These are phyloP conservation scores for Agelastica alni DNA, from an alignment of 2,888 invertebrate genomes.

Conservation along the genomic window DNA sequence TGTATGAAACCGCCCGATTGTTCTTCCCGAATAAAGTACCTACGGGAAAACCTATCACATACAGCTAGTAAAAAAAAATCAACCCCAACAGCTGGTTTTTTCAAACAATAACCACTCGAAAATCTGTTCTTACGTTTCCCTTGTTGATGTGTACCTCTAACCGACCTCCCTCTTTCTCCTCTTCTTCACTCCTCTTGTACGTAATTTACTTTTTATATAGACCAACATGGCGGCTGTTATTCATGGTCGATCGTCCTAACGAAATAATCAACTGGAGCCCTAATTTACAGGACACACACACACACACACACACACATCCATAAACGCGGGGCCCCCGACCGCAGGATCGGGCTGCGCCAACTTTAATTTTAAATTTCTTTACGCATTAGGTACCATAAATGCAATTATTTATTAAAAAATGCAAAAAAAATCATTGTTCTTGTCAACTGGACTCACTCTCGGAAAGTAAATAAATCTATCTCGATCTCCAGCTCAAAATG, in stretches of 20 bases:
- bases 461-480: too few relatives aligned
- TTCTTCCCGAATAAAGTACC: constrained; percentile 9
- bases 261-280: constrained; percentile 20
- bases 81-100: constrained; percentile 42
- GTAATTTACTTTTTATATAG: constrained; percentile 29
- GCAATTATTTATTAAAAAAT: background rate
- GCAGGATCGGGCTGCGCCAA: constrained; percentile 4
- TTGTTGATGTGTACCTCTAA: constrained; percentile 13
- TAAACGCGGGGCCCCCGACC: constrained; percentile 4
- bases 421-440: background rate
- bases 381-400: too few relatives aligned
- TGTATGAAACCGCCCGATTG: constrained; percentile 9
- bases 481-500: too few relatives aligned
- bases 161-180: too few relatives aligned
- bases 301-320: constrained; percentile 11
- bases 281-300: constrained; percentile 19
- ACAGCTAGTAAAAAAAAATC: constrained; percentile 31
- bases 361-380: too few relatives aligned
- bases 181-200: constrained; percentile 9
- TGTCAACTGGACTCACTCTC: too few relatives aligned
- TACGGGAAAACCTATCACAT: constrained; percentile 16
- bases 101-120: constrained; percentile 45
- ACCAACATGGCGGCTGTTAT: constrained; percentile 27
- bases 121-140: constrained; percentile 41
- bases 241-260: constrained; percentile 17